Evolutionary conservation across 92 coral and sea anemone species (phyloP).

Genomic region (Paramuricea clavata): DNA sequence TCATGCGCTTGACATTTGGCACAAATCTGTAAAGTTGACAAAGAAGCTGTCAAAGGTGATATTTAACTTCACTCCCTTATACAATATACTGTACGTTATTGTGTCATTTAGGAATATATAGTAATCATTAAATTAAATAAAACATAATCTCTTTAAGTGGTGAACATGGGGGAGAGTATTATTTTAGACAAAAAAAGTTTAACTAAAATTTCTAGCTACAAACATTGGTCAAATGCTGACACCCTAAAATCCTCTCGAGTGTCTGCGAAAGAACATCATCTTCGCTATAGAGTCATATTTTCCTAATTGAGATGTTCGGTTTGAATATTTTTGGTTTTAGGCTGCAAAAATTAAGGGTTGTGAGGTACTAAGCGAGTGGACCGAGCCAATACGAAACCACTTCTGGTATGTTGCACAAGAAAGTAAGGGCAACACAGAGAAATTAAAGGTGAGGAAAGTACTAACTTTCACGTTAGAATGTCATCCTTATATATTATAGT

Average conservation of each 20-base stretch:
- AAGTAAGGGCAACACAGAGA: constrained; percentile 57
- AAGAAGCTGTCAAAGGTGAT: constrained; percentile 68
- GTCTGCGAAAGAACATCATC: not conserved
- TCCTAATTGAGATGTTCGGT: not conserved
- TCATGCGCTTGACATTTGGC: constrained; percentile 80
- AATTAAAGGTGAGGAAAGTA: not conserved
- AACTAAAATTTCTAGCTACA: no score
- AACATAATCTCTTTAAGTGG: no score
- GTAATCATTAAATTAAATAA: constrained; percentile 16
- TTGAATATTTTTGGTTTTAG: constrained; percentile 8
- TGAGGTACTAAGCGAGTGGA: constrained; percentile 65
- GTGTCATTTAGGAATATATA: not conserved
- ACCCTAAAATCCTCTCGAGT: no score
- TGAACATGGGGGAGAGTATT: no score
- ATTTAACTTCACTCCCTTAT: no score
- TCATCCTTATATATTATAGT: no score
- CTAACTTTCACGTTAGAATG: no score
- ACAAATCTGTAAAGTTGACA: constrained; percentile 69
- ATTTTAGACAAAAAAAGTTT: no score
- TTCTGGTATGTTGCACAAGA: constrained; percentile 75
- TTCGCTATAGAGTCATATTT: not conserved
- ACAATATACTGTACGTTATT: no score
- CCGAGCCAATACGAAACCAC: constrained; percentile 74
- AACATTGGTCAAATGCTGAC: no score
- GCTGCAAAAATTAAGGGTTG: constrained; percentile 64